These are phyloP conservation scores for Pseudochaenichthys georgianus DNA, from an alignment of 2,797 vertebrate genomes.

Conservation along the genomic window DNA sequence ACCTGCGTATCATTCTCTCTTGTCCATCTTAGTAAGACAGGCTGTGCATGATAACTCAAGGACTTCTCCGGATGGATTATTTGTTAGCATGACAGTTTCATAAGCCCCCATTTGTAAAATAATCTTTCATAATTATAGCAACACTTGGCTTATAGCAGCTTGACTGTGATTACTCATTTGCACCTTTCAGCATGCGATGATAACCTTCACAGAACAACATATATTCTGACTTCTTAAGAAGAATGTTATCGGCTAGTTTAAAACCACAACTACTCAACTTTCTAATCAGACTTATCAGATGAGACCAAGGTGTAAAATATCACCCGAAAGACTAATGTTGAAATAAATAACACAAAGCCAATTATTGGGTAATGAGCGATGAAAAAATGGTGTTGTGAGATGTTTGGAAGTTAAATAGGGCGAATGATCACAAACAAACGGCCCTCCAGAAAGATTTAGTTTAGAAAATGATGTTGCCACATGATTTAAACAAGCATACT, in stretches of 20 bases:
- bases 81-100: slow-evolving; percentile 9
- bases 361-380: background rate
- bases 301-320: background rate
- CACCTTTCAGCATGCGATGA: background rate
- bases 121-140: slow-evolving; percentile 2
- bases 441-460: slow-evolving; percentile 3
- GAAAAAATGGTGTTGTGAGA: background rate
- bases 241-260: background rate
- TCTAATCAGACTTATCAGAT: background rate
- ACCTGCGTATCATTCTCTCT: slow-evolving; percentile 18
- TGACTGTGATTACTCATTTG: slow-evolving; percentile 6
- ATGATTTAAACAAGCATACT: slow-evolving; percentile 1
- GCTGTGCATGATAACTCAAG: background rate
- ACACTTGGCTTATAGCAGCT: background rate
- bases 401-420: slow-evolving; percentile 17
- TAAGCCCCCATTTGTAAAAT: background rate
- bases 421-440: background rate
- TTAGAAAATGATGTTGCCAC: background rate
- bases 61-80: slow-evolving; percentile 3
- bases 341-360: slow-evolving; percentile 6
- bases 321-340: background rate
- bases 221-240: background rate
- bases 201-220: slow-evolving; percentile 8
- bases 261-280: background rate
- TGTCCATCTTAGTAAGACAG: slow-evolving; percentile 12